Evolutionary conservation across 1,140 invertebrate genomes (phyloP), one percentile per base, ranked within the genome.

Genomic region (Asobara japonica): DNA sequence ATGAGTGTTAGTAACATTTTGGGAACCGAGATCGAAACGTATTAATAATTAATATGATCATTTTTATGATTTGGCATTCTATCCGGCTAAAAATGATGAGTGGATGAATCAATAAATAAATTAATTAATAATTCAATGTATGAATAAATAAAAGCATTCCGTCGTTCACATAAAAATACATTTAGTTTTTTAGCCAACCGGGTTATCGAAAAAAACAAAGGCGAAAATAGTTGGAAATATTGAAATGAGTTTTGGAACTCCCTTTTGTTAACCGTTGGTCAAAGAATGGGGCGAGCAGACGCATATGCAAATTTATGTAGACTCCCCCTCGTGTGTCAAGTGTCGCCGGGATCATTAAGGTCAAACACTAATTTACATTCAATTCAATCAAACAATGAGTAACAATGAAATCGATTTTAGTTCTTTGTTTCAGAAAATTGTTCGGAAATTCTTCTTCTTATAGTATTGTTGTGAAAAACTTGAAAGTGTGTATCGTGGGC

Each of bases 261-360:
- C 74, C 75, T 79, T 78, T 79, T 56, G 31, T 75, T 79, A 81
- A 79, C 71, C 38, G 65, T n/a, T 66, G 65, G 51, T 56, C 51
- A 20, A 18, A 25, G 22, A 56, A 56, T 56, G 51, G 25, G 51
- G 51, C 51, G 8, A 56, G 51, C 22, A 27, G 51, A 56, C 51
- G 51, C 30, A 73, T 77, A 83, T 84, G 81, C 79, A 83, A 83
- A 84, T 84, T 80, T 84, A 84, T 84, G 79, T 80, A 77, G 74
- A 81, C 72, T 75, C 68, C 0, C 3, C 29, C 31, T 56, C 74
- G 13, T 30, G 68, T 80, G 80, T 80, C 76, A 80, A 78, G 71
- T 78, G 81, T 77, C 80, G 65, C 27, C 7, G 72, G 71, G 78
- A 78, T 82, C 80, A 69, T 62, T 62, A 60, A 65, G 74, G 80